Percentiles rank a stretch among this genome's conserved stretches.
Conservation (phyloP, 1,140 invertebrate species). For the Prorops nasuta region DNA sequence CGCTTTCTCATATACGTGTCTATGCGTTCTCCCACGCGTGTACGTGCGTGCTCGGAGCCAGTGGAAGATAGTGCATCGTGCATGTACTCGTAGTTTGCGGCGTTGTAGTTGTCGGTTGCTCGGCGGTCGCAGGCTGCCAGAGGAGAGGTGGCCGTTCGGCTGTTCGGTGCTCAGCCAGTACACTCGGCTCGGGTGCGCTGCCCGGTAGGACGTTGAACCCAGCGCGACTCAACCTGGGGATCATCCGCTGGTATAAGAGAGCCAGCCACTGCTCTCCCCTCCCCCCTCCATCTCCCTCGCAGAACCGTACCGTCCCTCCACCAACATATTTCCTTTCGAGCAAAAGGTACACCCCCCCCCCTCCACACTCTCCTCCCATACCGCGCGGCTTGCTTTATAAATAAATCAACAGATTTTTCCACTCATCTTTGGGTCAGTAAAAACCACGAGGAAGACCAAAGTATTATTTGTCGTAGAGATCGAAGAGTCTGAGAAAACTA, state of each 20-base stretch:
- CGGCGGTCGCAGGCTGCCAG: slow-evolving; percentile 23
- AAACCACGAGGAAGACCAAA: too few species aligned
- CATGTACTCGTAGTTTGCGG: slow-evolving; percentile 10
- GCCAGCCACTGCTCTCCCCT: slow-evolving; percentile 17
- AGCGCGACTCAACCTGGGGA: slow-evolving; percentile 57
- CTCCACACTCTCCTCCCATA: too few species aligned
- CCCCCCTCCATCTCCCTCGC: too few species aligned
- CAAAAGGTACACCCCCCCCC: not conserved
- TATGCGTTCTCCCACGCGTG: slow-evolving; percentile 9
- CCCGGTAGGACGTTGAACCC: slow-evolving; percentile 55
- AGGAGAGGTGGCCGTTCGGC: slow-evolving; percentile 24
- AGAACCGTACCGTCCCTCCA: too few species aligned
- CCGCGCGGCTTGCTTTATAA: too few species aligned
- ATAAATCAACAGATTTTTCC: too few species aligned
- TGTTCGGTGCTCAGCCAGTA: too few species aligned
- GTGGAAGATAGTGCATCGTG: not conserved
- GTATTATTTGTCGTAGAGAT: too few species aligned
- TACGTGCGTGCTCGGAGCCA: not conserved
- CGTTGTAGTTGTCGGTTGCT: slow-evolving; percentile 31
- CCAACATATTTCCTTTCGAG: slow-evolving; percentile 16
- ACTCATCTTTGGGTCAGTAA: too few species aligned
- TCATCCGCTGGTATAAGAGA: slow-evolving; percentile 48
- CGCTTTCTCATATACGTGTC: slow-evolving; percentile 23
- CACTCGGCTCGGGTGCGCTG: slow-evolving; percentile 52
- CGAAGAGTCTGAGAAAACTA: too few species aligned